Evolutionary conservation across 2,113 vertebrate genomes (phyloP).

Genomic region (Lepisosteus oculatus): DNA sequence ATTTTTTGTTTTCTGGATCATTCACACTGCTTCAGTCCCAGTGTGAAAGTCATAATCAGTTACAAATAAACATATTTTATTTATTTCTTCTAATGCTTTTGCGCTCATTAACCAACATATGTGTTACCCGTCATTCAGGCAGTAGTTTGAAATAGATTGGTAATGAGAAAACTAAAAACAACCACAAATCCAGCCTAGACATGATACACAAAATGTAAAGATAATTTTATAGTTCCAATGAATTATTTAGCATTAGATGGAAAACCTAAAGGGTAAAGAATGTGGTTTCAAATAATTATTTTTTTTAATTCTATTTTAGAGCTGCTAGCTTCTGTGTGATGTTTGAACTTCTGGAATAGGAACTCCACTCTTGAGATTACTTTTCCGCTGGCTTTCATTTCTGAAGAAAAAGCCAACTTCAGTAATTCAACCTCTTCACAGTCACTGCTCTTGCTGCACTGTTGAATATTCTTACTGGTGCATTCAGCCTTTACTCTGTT

Average conservation of each 20-base stretch:
- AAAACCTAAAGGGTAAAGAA: too few species aligned
- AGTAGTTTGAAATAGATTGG: not conserved
- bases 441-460: slow-evolving; percentile 38
- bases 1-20: slow-evolving; percentile 1
- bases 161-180: not conserved
- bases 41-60: not conserved
- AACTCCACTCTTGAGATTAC: not conserved
- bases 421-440: slow-evolving; percentile 26
- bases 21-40: not conserved
- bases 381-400: slow-evolving; percentile 26
- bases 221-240: too few species aligned
- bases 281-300: not conserved
- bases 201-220: too few species aligned
- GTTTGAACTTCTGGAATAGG: not conserved
- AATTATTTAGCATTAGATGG: too few species aligned
- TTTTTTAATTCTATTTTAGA: not conserved
- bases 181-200: slow-evolving; percentile 1
- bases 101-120: not conserved
- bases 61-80: slow-evolving; percentile 2
- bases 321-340: too few species aligned
- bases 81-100: slow-evolving; percentile 6
- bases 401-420: slow-evolving; percentile 19
- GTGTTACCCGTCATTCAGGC: slow-evolving; percentile 3
- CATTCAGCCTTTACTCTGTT: slow-evolving; percentile 48
- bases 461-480: slow-evolving; percentile 49